Evolutionary conservation across 2,797 vertebrate species (phyloP), one percentile per base, ranked within the genome.

Genomic region (Amblyraja radiata): DNA sequence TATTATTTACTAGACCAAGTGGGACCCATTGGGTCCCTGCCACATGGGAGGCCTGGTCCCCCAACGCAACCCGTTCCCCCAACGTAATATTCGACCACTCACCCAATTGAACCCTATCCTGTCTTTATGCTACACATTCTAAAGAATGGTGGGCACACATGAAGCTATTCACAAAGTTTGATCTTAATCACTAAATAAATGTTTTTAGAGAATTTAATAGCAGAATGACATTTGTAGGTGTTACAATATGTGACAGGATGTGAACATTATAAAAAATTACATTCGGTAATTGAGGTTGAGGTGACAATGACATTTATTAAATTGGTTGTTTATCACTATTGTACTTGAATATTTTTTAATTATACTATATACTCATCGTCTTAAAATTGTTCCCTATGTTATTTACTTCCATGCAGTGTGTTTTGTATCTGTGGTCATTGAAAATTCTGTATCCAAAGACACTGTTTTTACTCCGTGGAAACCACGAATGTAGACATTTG

Each of bases 401-500:
- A 65, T 71, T 63, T 93, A 46, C 80, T 78, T 79, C 63, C 63
- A 93, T 3, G 94, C 96, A 97, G 97, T 97, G 97, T 95, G 97
- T 97, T 96, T 97, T 97, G 96, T 97, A 97, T 95, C 97, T 97
- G 94, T 97, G 97, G 97, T 97, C 97, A 21, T 96, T 97, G 96
- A 97, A 97, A 96, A 97, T 97, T 95, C 97, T 97, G 95, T 97
- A 97, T 95, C 97, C 97, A 97, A 97, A 97, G 96, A 97, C 97
- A 7, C 95, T 97, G 96, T 97, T 97, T 97, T 96, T 97, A 96
- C 97, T 97, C 94, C 96, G 97, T 96, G 97, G 97, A 96, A 97
- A 97, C 95, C 97, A 97, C 96, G 97, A 97, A 97, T 97, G 97
- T 97, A 97, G 97, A 97, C 97, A 97, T 97, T 96, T 97, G 96